A percentile compares a stretch with the other conserved stretches of the same genome.
phyloP scores from a whole-genome alignment of 2,888 invertebrate genomes.

The Drosophila mulleri region DNA sequence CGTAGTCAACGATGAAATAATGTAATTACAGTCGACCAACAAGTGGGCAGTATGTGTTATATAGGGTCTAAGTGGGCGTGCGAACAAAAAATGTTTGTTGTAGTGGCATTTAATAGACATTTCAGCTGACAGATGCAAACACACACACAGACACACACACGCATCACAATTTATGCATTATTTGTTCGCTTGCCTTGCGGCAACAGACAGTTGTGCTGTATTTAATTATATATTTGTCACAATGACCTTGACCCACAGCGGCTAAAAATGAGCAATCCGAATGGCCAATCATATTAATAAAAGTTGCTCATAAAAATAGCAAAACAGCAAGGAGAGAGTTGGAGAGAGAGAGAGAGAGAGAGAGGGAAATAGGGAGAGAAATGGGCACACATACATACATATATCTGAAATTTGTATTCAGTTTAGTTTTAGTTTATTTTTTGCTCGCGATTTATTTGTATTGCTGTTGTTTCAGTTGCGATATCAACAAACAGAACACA shows the following conservation, averaged over 20 bases:
- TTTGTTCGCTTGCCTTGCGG: constrained; percentile 7
- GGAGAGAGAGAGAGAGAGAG: not conserved
- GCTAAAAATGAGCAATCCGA: constrained; percentile 22
- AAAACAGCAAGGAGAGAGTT: constrained; percentile 18
- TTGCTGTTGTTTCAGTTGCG: constrained; percentile 43
- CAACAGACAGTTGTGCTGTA: constrained; percentile 23
- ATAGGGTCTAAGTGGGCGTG: not conserved
- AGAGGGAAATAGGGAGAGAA: too few species aligned
- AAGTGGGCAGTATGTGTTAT: not conserved
- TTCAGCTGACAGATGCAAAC: constrained; percentile 17
- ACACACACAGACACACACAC: not conserved
- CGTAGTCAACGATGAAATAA: constrained; percentile 29
- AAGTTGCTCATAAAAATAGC: constrained; percentile 45
- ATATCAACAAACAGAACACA: constrained; percentile 32
- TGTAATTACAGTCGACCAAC: constrained; percentile 29
- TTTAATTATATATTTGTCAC: constrained; percentile 46
- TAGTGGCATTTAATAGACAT: constrained; percentile 36
- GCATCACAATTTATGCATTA: not conserved
- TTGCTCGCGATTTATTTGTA: constrained; percentile 27
- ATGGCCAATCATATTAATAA: constrained; percentile 36
- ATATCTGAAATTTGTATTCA: constrained; percentile 20
- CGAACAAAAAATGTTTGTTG: constrained; percentile 4
- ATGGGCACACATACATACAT: not conserved
- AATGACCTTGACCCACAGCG: constrained; percentile 56
- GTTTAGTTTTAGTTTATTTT: constrained; percentile 8